Conservation (phyloP, 2,797 vertebrate genomes). For the Synaphobranchus kaupii region DNA sequence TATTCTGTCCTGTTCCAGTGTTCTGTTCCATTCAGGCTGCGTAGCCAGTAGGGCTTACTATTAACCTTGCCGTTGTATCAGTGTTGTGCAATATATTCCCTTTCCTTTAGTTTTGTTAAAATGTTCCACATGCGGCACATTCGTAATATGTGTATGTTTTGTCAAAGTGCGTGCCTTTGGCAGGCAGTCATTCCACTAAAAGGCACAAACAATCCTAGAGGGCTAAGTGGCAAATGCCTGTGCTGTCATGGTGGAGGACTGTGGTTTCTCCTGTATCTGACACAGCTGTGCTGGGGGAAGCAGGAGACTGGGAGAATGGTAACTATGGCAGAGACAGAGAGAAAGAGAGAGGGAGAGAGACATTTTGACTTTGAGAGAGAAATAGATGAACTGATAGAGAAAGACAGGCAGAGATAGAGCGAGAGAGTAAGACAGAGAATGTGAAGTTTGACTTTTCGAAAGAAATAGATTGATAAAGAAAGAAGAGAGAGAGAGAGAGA, state of each 20-base stretch:
- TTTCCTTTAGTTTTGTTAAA: not conserved
- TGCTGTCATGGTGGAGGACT: not conserved
- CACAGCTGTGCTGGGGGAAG: not conserved
- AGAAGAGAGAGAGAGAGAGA: not conserved
- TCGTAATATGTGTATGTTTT: not conserved
- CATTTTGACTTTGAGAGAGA: not conserved
- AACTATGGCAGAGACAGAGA: not conserved
- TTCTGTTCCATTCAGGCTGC: not conserved
- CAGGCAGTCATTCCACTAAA: constrained; percentile 43
- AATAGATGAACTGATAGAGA: not conserved
- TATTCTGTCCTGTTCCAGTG: not conserved
- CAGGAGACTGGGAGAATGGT: not conserved
- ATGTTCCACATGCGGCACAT: not conserved
- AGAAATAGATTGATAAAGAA: too few species aligned
- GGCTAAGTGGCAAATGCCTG: not conserved
- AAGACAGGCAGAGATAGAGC: too few species aligned
- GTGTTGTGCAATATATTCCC: not conserved
- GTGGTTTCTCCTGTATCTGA: not conserved
- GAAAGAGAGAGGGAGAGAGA: not conserved
- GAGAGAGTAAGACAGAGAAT: not conserved
- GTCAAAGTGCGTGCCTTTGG: not conserved
- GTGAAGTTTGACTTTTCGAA: too few species aligned
- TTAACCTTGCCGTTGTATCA: not conserved
- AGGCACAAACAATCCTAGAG: not conserved
- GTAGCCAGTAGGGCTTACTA: not conserved